Evolutionary conservation across 92 coral and sea anemone species (phyloP).

Genomic region (Porites cylindrica): DNA sequence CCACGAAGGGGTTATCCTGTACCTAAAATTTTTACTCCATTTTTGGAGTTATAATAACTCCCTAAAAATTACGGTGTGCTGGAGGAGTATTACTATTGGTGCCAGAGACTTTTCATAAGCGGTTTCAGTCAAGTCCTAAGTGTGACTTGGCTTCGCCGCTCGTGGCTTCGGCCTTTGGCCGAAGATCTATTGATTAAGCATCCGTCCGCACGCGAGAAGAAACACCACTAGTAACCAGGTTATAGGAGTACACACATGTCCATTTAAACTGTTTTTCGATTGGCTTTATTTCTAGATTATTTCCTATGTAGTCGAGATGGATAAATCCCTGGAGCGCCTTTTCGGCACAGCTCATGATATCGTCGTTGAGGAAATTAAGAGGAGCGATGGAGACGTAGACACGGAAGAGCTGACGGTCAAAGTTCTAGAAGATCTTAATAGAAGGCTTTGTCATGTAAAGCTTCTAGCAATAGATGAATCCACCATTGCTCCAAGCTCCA

Average conservation of each 20-base stretch:
- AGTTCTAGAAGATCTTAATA: constrained; percentile 20
- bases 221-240: neutral
- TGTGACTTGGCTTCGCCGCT: no score
- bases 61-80: no score
- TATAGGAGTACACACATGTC: no score
- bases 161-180: no score
- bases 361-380: neutral
- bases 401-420: neutral
- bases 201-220: no score
- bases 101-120: no score
- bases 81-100: no score
- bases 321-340: constrained; percentile 24
- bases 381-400: constrained; percentile 3
- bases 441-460: constrained; percentile 18
- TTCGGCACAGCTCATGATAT: constrained; percentile 51
- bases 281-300: constrained; percentile 5
- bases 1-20: no score
- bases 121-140: no score
- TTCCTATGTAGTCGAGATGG: neutral
- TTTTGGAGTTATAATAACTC: no score
- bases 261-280: neutral
- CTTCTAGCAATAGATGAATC: constrained; percentile 2
- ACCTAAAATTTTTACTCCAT: no score
- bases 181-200: no score
- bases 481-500: constrained; percentile 5